phyloP scores from a whole-genome alignment of 2,113 vertebrate genomes.

The Macquaria australasica region DNA sequence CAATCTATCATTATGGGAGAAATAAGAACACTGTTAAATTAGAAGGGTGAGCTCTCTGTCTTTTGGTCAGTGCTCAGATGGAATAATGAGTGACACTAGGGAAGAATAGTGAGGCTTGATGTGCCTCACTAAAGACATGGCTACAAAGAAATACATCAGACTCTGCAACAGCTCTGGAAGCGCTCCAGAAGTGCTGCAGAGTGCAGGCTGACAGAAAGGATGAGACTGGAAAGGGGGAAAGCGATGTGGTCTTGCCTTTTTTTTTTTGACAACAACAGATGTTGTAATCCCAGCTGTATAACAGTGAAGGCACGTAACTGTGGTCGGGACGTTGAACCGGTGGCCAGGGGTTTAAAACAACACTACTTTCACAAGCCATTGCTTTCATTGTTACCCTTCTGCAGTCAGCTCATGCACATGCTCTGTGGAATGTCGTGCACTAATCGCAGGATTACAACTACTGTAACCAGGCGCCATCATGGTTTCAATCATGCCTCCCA shows the following conservation, averaged over 20 bases:
- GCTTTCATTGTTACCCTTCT: constrained; percentile 65
- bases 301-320: constrained; percentile 58
- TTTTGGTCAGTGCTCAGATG: constrained; percentile 10
- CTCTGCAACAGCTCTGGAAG: constrained; percentile 43
- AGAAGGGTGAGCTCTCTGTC: constrained; percentile 21
- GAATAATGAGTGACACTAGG: constrained; percentile 51
- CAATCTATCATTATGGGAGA: constrained; percentile 19
- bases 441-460: constrained; percentile 68
- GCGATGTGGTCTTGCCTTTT: constrained; percentile 44
- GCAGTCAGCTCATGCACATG: constrained; percentile 64
- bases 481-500: constrained; percentile 35
- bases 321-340: constrained; percentile 45
- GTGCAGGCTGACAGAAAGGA: constrained; percentile 52
- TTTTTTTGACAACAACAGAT: constrained; percentile 72
- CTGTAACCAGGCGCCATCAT: constrained; percentile 39
- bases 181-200: constrained; percentile 42
- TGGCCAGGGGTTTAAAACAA: constrained; percentile 70
- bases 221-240: constrained; percentile 53
- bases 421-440: constrained; percentile 43
- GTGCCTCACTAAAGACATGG: constrained; percentile 27
- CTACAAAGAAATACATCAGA: constrained; percentile 49
- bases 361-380: constrained; percentile 70
- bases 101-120: constrained; percentile 46
- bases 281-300: constrained; percentile 68
- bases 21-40: constrained; percentile 17